Evolutionary conservation across 2,113 vertebrate genomes (phyloP), one percentile per base, ranked within the genome.

Genomic region (Scortum barcoo): DNA sequence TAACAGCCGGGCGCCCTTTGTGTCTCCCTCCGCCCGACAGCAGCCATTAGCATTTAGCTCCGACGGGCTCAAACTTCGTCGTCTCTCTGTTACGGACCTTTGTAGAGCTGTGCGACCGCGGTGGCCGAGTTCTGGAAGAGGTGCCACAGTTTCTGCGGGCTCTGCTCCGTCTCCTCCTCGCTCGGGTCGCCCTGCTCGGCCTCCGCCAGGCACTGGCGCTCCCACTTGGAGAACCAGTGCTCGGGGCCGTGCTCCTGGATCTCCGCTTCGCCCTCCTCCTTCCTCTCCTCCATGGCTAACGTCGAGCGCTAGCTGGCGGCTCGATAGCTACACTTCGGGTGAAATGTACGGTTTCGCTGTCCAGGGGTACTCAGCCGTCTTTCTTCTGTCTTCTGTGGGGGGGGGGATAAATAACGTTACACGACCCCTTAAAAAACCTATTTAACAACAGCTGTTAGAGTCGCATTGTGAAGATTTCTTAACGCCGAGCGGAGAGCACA

Each of bases 201-300:
- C 94, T 97, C 97, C 3, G 97, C 96, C 86, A 99, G 91, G 73
- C 98, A 99, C 95, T 99, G 98, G 76, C 97, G 96, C 95, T 99
- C 97, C 97, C 98, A 99, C 92, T 98, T 98, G 79, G 96, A 97
- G 92, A 99, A 99, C 97, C 98, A 99, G 90, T 98, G 97, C 89
- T 99, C 97, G 13, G 98, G 97, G 88, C 98, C 97, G 94, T 99
- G 97, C 86, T 98, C 98, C 85, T 99, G 97, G 88, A 99, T 99
- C 94, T 97, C 96, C 84, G 96, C 95, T 94, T 98, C 97, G 9
- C 96, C 95, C 89, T 99, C 97, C 91, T 98, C 97, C 94, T 97
- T 97, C 92, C 89, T 96, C 88, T 98, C 97, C 95, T 98, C 97
- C 97, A 94, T 94, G 40, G 91, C 91, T 91, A 88, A 80, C 70